Evolutionary conservation across 2,888 invertebrate genomes (phyloP), one percentile per base, ranked within the genome.

Genomic region (Harmothoe impar): DNA sequence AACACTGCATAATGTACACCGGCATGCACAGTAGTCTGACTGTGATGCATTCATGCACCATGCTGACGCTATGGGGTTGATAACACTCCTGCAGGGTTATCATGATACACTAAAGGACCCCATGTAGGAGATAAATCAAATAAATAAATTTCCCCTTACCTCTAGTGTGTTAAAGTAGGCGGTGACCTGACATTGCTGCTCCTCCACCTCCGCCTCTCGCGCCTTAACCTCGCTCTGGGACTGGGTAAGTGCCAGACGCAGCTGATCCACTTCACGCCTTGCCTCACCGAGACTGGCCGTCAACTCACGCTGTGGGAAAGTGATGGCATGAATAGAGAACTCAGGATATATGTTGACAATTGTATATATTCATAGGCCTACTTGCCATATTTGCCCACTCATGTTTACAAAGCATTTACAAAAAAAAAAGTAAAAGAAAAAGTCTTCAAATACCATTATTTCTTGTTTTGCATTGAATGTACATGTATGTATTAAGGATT

Each of bases 141-240:
- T 43, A 10, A 43, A 43, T 10, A 43, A 43, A 43, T n/a, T 12
- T 51, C 85, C 10, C 43, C 89, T 89, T 90, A 94, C 94, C 94
- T 94, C 94, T 20, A 94, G 90, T 23, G 93, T 92, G 85, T 94
- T 94, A 91, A 91, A 93, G 89, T 94, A 94, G n/a, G 93, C 91
- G 1, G 93, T 93, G 68, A 92, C 92, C 89, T 94, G 93, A 89
- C 94, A 94, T 89, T 93, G 92, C 52, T 93, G 89, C 17, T 94
- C 94, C 68, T 94, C 94, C 0, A 94, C 86, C 89, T 94, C 94
- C 86, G 92, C 92, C 23, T 93, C 93, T 52, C 93, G 91, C 12
- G 89, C 88, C 0, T 89, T 23, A 35, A 94, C 91, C 33, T 92
- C 91, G 25, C 90, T 89, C 85, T 89, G 91, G 20, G 94, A 72